Evolutionary conservation across 2,888 invertebrate species (phyloP), one percentile per base, ranked within the genome.

Genomic region (Heteromurus nitidus): DNA sequence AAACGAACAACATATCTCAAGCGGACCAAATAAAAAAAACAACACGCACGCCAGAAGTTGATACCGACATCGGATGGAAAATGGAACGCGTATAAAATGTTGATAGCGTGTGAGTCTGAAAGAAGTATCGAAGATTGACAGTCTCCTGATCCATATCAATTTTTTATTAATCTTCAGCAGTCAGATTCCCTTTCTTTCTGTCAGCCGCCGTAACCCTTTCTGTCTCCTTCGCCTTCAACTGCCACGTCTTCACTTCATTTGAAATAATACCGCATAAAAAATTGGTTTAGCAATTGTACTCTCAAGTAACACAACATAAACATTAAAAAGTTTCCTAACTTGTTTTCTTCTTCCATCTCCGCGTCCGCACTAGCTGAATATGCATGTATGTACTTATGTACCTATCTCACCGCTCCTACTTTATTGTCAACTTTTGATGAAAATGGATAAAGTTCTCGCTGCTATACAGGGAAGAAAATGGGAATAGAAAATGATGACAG

Each of bases 121-220:
- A n/a, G n/a, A n/a, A n/a, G n/a, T n/a, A n/a, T n/a, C n/a, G 69
- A 50, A 80, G 83, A 83, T 80, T 83, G 81, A 81, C 77, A 76
- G 77, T 55, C 62, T 72, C 77, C 62, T 81, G 80, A 83, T 81
- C 81, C 53, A 81, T 81, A 74, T 81, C 83, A 42, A 20, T 42
- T 50, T 70, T 62, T 55, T 26, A 22, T 55, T 55, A 55, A 24
- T 55, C 55, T n/a, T 16, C 47, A 26, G n/a, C 44, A 50, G 9
- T 7, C 55, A 55, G 9, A 50, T 50, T 50, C 20, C 20, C 50
- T 50, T 55, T 55, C 26, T 26, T 20, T 55, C 20, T 20, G 2
- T 50, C 55, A 7, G 53, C 53, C 20, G 20, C 24, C 47, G 47
- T n/a, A 47, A 20, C 24, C 9, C 3, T 24, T 24, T 24, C 22